Conservation (phyloP, 1,140 invertebrate species). For the Ooceraea biroi region DNA sequence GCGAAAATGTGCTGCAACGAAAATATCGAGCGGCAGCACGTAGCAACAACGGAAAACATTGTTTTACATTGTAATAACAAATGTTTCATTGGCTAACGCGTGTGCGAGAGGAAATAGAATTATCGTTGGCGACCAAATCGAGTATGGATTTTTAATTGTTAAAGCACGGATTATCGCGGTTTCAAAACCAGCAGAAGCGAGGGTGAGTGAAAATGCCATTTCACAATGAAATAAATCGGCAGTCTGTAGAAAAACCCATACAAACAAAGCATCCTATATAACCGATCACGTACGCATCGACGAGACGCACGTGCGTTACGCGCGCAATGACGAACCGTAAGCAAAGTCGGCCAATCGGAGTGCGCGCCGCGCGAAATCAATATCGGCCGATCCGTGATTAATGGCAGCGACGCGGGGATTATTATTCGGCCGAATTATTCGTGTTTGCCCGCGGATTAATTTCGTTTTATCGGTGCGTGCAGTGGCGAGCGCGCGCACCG, state of each 20-base stretch:
- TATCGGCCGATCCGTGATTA: conserved; percentile 66
- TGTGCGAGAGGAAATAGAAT: conserved; percentile 61
- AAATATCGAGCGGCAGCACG: neutral
- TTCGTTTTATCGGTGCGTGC: conserved; percentile 31
- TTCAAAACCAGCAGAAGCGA: conserved; percentile 37
- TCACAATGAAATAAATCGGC: conserved; percentile 62
- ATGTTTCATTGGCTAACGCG: too few relatives aligned
- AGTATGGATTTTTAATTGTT: conserved; percentile 77
- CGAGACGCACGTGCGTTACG: conserved; percentile 43
- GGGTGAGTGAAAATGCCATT: neutral
- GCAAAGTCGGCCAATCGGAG: conserved; percentile 64
- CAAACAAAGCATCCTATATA: neutral
- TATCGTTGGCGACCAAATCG: conserved; percentile 67
- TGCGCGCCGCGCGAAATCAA: conserved; percentile 60
- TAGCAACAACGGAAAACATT: neutral
- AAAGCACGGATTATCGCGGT: conserved; percentile 34
- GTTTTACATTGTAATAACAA: neutral
- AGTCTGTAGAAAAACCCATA: conserved; percentile 40
- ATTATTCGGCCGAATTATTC: conserved; percentile 58
- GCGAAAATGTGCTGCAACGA: neutral
- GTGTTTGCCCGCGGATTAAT: conserved; percentile 49
- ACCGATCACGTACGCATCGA: conserved; percentile 45
- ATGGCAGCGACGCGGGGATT: conserved; percentile 43
- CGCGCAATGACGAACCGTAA: conserved; percentile 61
- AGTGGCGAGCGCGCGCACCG: neutral